Evolutionary conservation across 2,888 invertebrate genomes (phyloP).

Genomic region (Scelioninae gen. 2): DNA sequence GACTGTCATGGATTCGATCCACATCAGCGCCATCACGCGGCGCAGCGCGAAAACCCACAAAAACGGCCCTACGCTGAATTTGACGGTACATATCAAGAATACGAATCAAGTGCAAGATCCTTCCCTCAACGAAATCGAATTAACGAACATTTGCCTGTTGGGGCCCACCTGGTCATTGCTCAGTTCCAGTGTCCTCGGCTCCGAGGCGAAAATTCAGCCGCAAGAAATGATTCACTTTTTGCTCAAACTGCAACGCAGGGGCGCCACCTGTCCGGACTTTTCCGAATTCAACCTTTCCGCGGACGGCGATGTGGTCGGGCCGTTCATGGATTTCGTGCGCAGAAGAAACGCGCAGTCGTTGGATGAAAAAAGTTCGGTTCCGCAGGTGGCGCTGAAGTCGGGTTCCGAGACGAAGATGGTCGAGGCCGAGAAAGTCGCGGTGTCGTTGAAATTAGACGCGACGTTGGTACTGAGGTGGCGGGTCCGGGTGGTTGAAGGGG

Average conservation of each 20-base stretch:
- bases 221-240: constrained; percentile 78
- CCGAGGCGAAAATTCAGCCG: constrained; percentile 75
- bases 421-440: constrained; percentile 59
- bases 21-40: constrained; percentile 77
- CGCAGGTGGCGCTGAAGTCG: constrained; percentile 59
- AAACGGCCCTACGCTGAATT: constrained; percentile 77
- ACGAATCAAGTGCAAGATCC: constrained; percentile 81
- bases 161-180: constrained; percentile 80
- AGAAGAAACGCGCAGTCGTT: constrained; percentile 71
- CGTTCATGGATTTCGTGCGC: constrained; percentile 76
- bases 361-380: constrained; percentile 60
- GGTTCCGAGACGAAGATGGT: constrained; percentile 30
- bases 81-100: constrained; percentile 84
- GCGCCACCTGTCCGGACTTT: constrained; percentile 63
- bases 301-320: constrained; percentile 67
- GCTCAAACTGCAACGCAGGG: constrained; percentile 75
- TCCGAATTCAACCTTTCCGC: constrained; percentile 72
- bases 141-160: constrained; percentile 79
- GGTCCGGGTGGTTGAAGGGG: constrained; percentile 77
- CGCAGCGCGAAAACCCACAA: constrained; percentile 76
- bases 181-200: constrained; percentile 71
- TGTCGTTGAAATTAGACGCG: constrained; percentile 69
- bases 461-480: constrained; percentile 76
- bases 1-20: constrained; percentile 79
- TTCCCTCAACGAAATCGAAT: constrained; percentile 77